Evolutionary conservation across 2,888 invertebrate genomes (phyloP), one percentile per base, ranked within the genome.

Genomic region (Epirrita christyi): DNA sequence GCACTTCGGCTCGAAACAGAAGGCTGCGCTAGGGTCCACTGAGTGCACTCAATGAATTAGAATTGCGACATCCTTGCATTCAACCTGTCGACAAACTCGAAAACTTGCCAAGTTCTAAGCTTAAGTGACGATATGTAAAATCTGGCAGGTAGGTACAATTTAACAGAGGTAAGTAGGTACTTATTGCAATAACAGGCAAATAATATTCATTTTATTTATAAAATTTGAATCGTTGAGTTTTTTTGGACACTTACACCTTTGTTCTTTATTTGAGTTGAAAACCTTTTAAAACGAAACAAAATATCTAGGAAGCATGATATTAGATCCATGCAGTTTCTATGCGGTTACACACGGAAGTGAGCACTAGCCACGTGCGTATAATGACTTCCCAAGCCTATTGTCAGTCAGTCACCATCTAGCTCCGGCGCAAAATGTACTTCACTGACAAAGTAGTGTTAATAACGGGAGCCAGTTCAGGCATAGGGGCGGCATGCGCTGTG

Each of bases 401-500:
- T 43, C 60, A 52, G 63, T 70, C 78, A 76, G 74, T 75, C 63
- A 52, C 41, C n/a, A 38, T n/a, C 54, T 53, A 54, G 46, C 52
- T 14, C 1, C 55, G 45, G 48, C 40, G 45, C 55, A 72, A 64
- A 59, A 89, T 89, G 89, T 76, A 79, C 69, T 88, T 87, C 71
- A 68, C 67, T 13, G 70, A 80, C 46, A 87, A 87, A 82, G 88
- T 89, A 34, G 83, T 88, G 21, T 60, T 89, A 44, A 73, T 89
- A 46, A 89, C 89, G 2, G 89, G 89, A 3, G 87, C 86, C 8
- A 87, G 88, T 62, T 80, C 87, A 1, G 90, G 90, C 1, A 87
- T 90, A 41, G 90, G 90, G 13, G 84, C 87, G 3, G 75, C 80
- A 9, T 83, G 82, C 56, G 86, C 90, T 0, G 3, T 81, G 9